Conservation (phyloP, 1,140 invertebrate genomes). For the Cecropterus lyciades region DNA sequence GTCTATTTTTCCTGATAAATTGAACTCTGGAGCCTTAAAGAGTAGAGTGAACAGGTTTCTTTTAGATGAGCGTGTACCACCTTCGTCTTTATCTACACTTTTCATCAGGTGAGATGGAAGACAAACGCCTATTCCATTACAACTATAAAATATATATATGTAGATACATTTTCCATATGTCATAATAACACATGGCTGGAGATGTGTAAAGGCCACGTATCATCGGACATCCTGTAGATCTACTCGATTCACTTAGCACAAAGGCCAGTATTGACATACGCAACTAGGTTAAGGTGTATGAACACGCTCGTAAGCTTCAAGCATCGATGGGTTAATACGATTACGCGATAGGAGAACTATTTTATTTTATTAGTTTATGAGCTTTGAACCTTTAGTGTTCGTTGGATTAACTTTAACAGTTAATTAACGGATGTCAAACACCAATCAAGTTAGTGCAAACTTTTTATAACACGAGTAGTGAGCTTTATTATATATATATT, state of each 20-base stretch:
- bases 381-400: neutral
- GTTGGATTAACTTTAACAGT: neutral
- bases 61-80: no score
- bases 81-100: no score
- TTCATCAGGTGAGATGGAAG: no score
- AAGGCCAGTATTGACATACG: conserved; percentile 8
- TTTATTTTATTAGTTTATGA: conserved; percentile 5
- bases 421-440: neutral
- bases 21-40: no score
- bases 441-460: no score
- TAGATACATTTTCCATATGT: neutral
- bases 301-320: conserved; percentile 2
- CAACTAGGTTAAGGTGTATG: conserved; percentile 6
- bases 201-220: conserved; percentile 1
- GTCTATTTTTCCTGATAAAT: no score
- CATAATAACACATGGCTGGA: neutral
- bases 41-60: no score
- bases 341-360: neutral
- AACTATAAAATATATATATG: no score
- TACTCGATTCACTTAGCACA: conserved; percentile 4
- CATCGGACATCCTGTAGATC: conserved; percentile 2
- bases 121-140: no score
- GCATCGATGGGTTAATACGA: conserved; percentile 4
- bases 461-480: no score
- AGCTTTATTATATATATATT: no score